These are phyloP conservation scores for Cantharis lateralis DNA, from an alignment of 2,888 invertebrate genomes.

Conservation along the genomic window DNA sequence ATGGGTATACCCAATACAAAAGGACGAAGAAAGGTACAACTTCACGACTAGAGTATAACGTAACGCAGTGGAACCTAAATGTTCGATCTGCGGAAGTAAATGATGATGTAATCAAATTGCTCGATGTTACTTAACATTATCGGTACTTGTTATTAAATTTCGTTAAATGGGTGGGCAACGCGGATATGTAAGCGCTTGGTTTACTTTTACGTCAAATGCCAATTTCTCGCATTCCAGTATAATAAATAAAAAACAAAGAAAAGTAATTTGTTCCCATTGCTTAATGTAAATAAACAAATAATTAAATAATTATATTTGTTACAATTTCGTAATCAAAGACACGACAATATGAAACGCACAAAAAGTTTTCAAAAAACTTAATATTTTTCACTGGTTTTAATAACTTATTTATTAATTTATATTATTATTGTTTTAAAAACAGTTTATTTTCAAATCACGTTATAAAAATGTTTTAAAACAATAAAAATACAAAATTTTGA, in stretches of 20 bases:
- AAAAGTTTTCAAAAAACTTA: not conserved
- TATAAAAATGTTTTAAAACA: no score
- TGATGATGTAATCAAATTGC: slow-evolving; percentile 16
- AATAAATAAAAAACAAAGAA: not conserved
- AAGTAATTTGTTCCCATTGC: not conserved
- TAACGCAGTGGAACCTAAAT: not conserved
- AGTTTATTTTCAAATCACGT: no score
- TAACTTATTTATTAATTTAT: no score
- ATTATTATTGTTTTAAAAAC: no score
- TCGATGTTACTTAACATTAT: slow-evolving; percentile 14
- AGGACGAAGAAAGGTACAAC: slow-evolving; percentile 7
- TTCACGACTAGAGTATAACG: not conserved
- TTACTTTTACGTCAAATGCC: not conserved
- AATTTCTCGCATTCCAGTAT: not conserved
- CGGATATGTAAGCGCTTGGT: slow-evolving; percentile 4
- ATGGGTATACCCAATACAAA: not conserved
- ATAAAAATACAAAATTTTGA: not conserved
- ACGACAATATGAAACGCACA: not conserved
- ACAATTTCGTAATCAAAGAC: not conserved
- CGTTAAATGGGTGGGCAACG: slow-evolving; percentile 8
- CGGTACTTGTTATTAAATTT: slow-evolving; percentile 18
- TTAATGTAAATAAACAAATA: not conserved
- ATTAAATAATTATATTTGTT: not conserved
- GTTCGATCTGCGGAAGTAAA: slow-evolving; percentile 19
- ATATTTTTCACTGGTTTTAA: no score